Percentiles rank a stretch among this genome's conserved stretches.
phyloP scores from a whole-genome alignment of 2,888 invertebrate genomes.

The Globia sparganii region DNA sequence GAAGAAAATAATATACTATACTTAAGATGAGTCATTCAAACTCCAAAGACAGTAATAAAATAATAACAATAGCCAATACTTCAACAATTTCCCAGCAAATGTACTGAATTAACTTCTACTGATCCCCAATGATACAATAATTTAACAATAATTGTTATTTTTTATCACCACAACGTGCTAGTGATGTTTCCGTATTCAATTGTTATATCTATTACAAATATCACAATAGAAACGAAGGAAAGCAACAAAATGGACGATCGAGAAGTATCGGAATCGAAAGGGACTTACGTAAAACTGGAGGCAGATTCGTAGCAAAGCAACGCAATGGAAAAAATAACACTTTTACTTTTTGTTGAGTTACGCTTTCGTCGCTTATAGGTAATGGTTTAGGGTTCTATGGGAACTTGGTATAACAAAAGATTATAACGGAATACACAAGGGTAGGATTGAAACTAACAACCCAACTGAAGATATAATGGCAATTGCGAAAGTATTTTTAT shows the following conservation, averaged over 20 bases:
- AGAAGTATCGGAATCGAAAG: slow-evolving; percentile 63
- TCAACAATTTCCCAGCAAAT: slow-evolving; percentile 1
- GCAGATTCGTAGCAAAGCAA: slow-evolving; percentile 73
- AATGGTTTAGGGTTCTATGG: slow-evolving; percentile 56
- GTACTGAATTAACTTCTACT: slow-evolving; percentile 2
- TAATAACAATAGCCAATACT: neutral
- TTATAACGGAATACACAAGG: neutral
- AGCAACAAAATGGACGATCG: slow-evolving; percentile 48
- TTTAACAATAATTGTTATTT: slow-evolving; percentile 5
- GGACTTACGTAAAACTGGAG: slow-evolving; percentile 81
- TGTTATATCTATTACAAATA: slow-evolving; percentile 59
- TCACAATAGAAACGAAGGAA: slow-evolving; percentile 55
- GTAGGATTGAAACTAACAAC: neutral
- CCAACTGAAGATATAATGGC: neutral
- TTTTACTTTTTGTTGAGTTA: slow-evolving; percentile 84
- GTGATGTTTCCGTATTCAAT: slow-evolving; percentile 62
- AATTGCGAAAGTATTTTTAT: neutral
- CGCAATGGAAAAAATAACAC: slow-evolving; percentile 73
- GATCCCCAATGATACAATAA: neutral
- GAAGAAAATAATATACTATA: neutral
- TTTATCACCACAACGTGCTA: slow-evolving; percentile 38
- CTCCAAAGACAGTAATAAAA: neutral
- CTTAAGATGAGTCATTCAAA: neutral
- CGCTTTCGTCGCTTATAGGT: slow-evolving; percentile 71
- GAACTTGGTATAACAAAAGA: slow-evolving; percentile 17